phyloP scores from a whole-genome alignment of 2,797 vertebrate genomes.

The Paramormyrops hopkinsi region DNA sequence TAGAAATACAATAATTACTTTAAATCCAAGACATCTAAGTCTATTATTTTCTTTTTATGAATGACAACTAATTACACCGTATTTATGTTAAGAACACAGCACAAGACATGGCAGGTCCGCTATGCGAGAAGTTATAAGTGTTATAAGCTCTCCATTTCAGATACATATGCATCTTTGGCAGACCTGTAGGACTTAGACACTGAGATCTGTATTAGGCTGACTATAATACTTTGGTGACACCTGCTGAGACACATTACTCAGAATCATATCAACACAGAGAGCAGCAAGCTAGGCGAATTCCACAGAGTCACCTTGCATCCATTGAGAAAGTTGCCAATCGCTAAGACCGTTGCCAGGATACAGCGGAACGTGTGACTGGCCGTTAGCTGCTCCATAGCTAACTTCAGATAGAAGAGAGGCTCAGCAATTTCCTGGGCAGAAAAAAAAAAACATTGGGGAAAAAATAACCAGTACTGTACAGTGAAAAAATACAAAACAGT shows the following conservation, averaged over 20 bases:
- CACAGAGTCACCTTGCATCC: slow-evolving; percentile 55
- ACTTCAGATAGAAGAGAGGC: slow-evolving; percentile 67
- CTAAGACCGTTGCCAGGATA: slow-evolving; percentile 65
- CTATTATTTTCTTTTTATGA: background rate
- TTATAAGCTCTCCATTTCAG: background rate
- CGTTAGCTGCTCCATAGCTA: slow-evolving; percentile 66
- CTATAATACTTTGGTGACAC: background rate
- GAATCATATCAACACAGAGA: background rate
- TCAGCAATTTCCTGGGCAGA: slow-evolving; percentile 63
- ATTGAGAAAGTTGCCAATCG: slow-evolving; percentile 70
- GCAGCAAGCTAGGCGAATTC: background rate
- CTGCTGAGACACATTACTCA: background rate
- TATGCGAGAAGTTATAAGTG: background rate
- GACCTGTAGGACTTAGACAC: background rate
- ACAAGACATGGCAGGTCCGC: background rate
- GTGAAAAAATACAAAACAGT: background rate
- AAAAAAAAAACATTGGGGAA: background rate
- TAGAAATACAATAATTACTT: background rate
- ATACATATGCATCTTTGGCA: background rate
- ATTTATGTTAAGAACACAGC: background rate
- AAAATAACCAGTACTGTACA: background rate
- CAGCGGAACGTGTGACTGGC: slow-evolving; percentile 62
- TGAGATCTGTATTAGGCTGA: background rate
- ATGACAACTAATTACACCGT: background rate
- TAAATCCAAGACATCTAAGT: background rate